A percentile compares a stretch with the other conserved stretches of the same genome.
phyloP scores from a whole-genome alignment of 2,113 vertebrate species.

The Marmota flaviventris region DNA sequence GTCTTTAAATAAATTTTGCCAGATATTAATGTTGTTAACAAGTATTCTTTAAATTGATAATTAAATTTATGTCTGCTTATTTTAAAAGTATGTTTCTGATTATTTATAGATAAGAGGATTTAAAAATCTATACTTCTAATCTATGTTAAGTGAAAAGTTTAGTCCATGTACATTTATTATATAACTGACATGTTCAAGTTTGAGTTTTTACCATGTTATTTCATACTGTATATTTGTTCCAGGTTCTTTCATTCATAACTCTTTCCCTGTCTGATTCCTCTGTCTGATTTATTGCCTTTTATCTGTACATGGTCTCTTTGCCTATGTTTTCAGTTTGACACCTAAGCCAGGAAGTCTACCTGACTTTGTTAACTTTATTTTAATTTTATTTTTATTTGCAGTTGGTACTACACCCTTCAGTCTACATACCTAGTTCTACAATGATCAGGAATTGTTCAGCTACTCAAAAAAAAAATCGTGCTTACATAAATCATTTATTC shows the following conservation, averaged over 20 bases:
- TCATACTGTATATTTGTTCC: background rate
- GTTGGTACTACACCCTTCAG: background rate
- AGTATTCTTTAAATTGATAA: background rate
- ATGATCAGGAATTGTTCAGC: background rate
- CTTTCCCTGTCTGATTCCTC: background rate
- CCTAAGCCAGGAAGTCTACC: background rate
- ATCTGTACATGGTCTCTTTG: background rate
- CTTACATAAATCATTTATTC: background rate
- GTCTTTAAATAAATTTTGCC: constrained; percentile 10
- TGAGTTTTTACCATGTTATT: background rate
- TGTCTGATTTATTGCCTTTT: background rate
- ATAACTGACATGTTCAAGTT: background rate
- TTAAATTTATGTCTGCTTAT: background rate
- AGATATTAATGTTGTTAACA: background rate
- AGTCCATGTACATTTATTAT: constrained; percentile 3
- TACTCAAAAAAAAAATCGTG: background rate
- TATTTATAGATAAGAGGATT: background rate
- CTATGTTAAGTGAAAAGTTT: background rate
- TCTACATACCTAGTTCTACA: background rate
- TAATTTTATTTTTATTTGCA: constrained; percentile 42
- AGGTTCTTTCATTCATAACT: background rate
- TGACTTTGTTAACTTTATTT: constrained; percentile 9
- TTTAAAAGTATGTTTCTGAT: background rate
- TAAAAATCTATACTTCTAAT: background rate
- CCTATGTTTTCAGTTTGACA: constrained; percentile 15